phyloP scores from a whole-genome alignment of 2,113 vertebrate genomes.

The Suricata suricatta region DNA sequence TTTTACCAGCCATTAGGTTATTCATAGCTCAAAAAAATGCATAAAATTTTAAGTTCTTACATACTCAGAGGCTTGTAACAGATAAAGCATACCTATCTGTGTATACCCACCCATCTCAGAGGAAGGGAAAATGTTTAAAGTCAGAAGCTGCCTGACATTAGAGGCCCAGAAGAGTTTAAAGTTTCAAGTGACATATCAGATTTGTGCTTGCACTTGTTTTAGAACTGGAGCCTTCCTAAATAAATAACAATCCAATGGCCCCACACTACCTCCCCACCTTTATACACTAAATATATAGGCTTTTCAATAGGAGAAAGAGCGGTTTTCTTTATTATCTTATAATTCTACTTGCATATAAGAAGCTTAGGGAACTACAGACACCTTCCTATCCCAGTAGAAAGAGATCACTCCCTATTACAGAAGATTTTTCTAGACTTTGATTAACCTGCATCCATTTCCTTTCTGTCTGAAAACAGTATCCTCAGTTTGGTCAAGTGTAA shows the following conservation, averaged over 20 bases:
- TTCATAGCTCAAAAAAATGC: conserved; percentile 57
- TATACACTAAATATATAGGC: not conserved
- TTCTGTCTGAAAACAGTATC: not conserved
- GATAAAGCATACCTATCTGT: not conserved
- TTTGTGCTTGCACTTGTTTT: not conserved
- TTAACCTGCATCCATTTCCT: not conserved
- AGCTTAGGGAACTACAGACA: not conserved
- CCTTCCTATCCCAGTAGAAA: not conserved
- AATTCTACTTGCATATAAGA: not conserved
- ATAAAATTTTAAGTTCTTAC: conserved; percentile 14
- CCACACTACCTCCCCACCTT: not conserved
- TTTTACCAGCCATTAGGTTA: conserved; percentile 58
- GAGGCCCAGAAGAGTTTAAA: not conserved
- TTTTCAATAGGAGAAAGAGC: not conserved
- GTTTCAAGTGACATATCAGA: not conserved
- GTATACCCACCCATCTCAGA: not conserved
- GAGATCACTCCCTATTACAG: not conserved
- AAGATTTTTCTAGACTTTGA: not conserved
- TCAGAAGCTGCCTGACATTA: not conserved
- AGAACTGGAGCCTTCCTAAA: not conserved
- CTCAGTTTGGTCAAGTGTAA: not conserved
- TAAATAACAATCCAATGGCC: not conserved
- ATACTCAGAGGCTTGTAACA: conserved; percentile 13
- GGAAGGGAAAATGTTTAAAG: conserved; percentile 5
- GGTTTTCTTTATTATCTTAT: not conserved